Evolutionary conservation across 2,113 vertebrate genomes (phyloP).

Genomic region (Oncorhynchus tshawytscha): DNA sequence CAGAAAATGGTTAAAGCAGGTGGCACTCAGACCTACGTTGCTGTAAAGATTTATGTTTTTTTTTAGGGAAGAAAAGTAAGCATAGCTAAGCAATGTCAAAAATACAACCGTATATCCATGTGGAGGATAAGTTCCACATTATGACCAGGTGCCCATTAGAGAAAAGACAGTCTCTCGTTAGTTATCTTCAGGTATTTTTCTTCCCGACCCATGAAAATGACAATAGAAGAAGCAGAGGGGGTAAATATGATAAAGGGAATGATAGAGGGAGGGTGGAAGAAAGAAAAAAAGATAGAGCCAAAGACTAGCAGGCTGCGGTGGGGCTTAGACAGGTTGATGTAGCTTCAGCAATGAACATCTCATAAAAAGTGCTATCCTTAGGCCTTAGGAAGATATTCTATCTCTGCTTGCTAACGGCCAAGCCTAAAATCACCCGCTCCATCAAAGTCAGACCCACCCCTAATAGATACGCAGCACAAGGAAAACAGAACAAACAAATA

Average conservation of each 20-base stretch:
- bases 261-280: conserved; percentile 48
- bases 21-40: too few relatives aligned
- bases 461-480: conserved; percentile 61
- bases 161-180: neutral
- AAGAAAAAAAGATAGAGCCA: conserved; percentile 54
- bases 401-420: conserved; percentile 71
- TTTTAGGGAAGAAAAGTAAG: neutral
- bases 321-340: conserved; percentile 78
- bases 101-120: neutral
- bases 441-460: conserved; percentile 72
- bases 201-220: neutral
- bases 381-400: conserved; percentile 78
- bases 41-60: too few relatives aligned
- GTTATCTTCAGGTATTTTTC: neutral
- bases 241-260: conserved; percentile 33
- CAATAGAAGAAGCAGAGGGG: conserved; percentile 33
- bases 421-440: conserved; percentile 77
- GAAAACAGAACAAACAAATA: conserved; percentile 55
- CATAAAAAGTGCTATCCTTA: conserved; percentile 79
- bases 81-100: neutral
- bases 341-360: conserved; percentile 78
- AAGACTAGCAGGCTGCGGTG: conserved; percentile 58
- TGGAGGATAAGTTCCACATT: neutral
- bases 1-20: too few relatives aligned
- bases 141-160: neutral